Evolutionary conservation across 2,797 vertebrate genomes (phyloP).

Genomic region (Rhinogobio ventralis): DNA sequence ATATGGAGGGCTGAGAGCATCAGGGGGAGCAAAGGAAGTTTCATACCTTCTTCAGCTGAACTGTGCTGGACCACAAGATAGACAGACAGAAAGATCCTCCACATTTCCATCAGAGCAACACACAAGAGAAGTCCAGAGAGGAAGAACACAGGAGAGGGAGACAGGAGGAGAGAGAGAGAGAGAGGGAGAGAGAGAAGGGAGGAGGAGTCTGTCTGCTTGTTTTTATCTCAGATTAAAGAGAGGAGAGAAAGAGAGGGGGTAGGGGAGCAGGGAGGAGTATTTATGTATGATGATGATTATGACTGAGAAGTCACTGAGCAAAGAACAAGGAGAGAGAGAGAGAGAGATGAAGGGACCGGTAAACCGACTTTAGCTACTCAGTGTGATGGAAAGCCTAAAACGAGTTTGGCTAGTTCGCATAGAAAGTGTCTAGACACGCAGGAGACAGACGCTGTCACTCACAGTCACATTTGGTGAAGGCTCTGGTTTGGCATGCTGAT

Average conservation of each 20-base stretch:
- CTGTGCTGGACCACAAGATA: constrained; percentile 78
- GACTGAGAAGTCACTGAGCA: constrained; percentile 53
- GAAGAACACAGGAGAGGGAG: constrained; percentile 65
- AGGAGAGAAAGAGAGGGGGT: constrained; percentile 37
- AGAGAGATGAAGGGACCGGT: not conserved
- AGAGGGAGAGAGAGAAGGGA: constrained; percentile 64
- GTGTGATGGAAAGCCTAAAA: constrained; percentile 61
- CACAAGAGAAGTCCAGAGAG: constrained; percentile 73
- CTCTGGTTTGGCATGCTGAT: constrained; percentile 28
- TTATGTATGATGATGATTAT: constrained; percentile 57
- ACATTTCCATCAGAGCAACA: constrained; percentile 74
- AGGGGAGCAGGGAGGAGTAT: constrained; percentile 48
- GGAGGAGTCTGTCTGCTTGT: constrained; percentile 76
- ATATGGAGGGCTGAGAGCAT: constrained; percentile 56
- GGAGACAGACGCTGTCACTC: constrained; percentile 46
- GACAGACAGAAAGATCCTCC: constrained; percentile 81
- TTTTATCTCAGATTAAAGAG: constrained; percentile 68
- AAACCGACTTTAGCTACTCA: constrained; percentile 40
- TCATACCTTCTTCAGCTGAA: constrained; percentile 85
- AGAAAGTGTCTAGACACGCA: constrained; percentile 73
- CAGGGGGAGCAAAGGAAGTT: constrained; percentile 42
- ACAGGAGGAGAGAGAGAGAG: constrained; percentile 65
- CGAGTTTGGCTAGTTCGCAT: constrained; percentile 68
- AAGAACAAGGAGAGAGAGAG: constrained; percentile 29
- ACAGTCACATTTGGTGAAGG: constrained; percentile 48